A percentile compares a stretch with the other conserved stretches of the same genome.
Conservation (phyloP, 2,797 vertebrate genomes). For the Geotrypetes seraphini region DNA sequence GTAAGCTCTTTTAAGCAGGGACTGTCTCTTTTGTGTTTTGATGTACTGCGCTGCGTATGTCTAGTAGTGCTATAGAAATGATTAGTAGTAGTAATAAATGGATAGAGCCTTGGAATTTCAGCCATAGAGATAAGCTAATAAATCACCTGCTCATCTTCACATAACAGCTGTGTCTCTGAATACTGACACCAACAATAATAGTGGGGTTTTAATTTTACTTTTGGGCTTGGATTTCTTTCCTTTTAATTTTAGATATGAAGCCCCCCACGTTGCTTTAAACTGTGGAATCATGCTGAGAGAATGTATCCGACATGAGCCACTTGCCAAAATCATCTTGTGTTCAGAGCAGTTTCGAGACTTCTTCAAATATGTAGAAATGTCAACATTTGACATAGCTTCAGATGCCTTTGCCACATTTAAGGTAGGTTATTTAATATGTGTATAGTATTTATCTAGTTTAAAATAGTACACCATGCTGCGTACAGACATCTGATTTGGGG, state of each 20-base stretch:
- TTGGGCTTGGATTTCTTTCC: no score
- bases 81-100: no score
- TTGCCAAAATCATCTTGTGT: conserved; percentile 81
- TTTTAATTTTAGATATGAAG: conserved; percentile 71
- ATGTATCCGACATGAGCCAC: conserved; percentile 86
- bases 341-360: conserved; percentile 82
- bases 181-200: no score
- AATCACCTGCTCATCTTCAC: no score
- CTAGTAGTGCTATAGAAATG: no score
- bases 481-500: not conserved
- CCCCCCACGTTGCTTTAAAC: conserved; percentile 80
- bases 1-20: no score
- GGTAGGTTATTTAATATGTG: conserved; percentile 42
- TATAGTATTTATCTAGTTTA: not conserved
- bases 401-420: conserved; percentile 97
- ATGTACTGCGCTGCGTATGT: no score
- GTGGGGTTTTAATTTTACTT: no score
- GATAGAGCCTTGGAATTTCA: no score
- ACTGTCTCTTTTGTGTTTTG: no score
- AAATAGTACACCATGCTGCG: not conserved
- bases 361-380: conserved; percentile 93
- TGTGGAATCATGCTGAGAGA: conserved; percentile 95
- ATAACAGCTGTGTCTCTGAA: no score
- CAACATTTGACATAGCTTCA: conserved; percentile 95
- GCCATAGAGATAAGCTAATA: no score